phyloP scores from a whole-genome alignment of 2,113 vertebrate genomes.

The Caretta caretta region DNA sequence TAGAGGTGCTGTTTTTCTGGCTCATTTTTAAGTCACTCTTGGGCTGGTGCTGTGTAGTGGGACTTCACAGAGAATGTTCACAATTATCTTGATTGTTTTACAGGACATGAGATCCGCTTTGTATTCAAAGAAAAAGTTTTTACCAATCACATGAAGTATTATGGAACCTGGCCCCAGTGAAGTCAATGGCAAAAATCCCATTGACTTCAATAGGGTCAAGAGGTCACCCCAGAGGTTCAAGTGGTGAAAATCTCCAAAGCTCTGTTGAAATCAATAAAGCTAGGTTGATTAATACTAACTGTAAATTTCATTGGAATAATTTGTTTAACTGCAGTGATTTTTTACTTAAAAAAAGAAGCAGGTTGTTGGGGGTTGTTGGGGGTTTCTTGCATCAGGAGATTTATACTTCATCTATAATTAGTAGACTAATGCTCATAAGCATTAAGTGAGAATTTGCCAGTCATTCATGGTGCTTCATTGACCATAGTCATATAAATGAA shows the following conservation, averaged over 20 bases:
- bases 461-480: background rate
- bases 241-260: background rate
- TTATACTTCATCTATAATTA: background rate
- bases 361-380: accelerated
- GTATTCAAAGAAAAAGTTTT: background rate
- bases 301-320: background rate
- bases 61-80: background rate
- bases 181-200: background rate
- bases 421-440: background rate
- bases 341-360: background rate
- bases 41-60: background rate
- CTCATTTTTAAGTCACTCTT: background rate
- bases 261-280: background rate
- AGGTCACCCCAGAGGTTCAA: accelerated
- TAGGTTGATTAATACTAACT: background rate
- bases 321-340: background rate
- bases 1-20: background rate
- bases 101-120: background rate
- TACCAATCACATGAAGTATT: background rate
- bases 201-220: background rate
- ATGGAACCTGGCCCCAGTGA: background rate
- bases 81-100: background rate
- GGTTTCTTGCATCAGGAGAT: background rate
- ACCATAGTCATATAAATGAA: background rate
- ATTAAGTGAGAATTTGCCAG: background rate